Conservation (phyloP, 2,113 vertebrate species). For the Dicrurus megarhynchus region DNA sequence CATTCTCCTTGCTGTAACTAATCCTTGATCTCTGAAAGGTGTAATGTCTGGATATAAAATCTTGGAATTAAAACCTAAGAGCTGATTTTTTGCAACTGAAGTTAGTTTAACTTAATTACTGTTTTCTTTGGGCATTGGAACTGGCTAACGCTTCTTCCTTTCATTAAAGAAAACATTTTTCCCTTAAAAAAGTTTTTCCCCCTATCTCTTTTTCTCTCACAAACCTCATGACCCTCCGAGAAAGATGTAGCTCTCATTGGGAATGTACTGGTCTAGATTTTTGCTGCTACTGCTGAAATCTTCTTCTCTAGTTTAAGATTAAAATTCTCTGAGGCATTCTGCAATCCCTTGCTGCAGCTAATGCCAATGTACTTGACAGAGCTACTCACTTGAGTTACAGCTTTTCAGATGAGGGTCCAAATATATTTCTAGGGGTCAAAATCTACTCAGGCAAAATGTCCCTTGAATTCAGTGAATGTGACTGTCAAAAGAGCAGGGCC, state of each 20-base stretch:
- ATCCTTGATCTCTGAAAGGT: background rate
- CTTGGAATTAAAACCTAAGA: background rate
- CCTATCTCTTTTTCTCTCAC: background rate
- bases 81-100: background rate
- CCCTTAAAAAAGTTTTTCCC: background rate
- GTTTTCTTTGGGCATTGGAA: background rate
- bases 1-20: background rate
- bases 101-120: background rate
- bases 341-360: background rate
- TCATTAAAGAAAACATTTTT: background rate
- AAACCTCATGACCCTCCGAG: background rate
- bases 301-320: background rate
- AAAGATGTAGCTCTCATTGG: conserved; percentile 10
- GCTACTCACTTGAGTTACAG: background rate
- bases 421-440: background rate
- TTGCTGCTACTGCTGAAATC: conserved; percentile 51
- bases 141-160: background rate
- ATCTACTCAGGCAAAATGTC: conserved; percentile 38
- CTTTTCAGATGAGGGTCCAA: background rate
- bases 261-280: conserved; percentile 28
- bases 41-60: background rate
- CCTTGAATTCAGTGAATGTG: background rate
- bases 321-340: background rate
- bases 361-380: conserved; percentile 17
- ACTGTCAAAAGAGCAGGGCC: background rate